These are phyloP conservation scores for Holacanthus passer DNA, from an alignment of 2,113 vertebrate genomes.

Conservation along the genomic window DNA sequence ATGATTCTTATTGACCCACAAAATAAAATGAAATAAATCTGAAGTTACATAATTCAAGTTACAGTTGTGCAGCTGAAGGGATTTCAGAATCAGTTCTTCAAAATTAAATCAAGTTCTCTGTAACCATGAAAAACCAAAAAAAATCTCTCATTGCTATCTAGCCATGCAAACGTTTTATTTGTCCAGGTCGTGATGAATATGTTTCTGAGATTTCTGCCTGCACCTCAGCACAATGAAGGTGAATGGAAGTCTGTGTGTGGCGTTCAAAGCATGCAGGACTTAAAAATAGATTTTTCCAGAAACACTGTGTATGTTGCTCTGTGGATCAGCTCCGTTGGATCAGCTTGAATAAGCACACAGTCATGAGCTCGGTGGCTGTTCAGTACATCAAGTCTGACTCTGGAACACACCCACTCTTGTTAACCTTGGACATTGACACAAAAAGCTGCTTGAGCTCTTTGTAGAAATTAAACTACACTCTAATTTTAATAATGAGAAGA, in stretches of 20 bases:
- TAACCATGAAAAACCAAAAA: no score
- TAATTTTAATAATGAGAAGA: background rate
- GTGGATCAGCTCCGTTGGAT: background rate
- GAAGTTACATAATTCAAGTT: background rate
- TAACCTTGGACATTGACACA: constrained; percentile 1
- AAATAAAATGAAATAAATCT: background rate
- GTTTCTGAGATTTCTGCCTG: background rate
- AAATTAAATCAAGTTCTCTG: no score
- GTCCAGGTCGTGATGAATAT: background rate
- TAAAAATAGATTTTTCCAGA: no score
- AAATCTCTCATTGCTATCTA: no score
- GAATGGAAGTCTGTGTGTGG: background rate
- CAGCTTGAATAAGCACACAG: background rate
- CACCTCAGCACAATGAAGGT: background rate
- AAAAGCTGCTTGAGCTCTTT: background rate
- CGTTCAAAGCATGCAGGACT: background rate
- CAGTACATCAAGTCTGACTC: background rate
- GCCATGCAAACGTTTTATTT: background rate
- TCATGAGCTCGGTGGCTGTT: background rate
- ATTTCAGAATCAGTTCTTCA: background rate
- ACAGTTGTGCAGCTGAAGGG: background rate
- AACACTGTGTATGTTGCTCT: no score
- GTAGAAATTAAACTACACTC: background rate
- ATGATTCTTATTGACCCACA: background rate
- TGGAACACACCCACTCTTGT: background rate